phyloP scores from a whole-genome alignment of 2,888 invertebrate species.

The Alviniconcha strummeri region DNA sequence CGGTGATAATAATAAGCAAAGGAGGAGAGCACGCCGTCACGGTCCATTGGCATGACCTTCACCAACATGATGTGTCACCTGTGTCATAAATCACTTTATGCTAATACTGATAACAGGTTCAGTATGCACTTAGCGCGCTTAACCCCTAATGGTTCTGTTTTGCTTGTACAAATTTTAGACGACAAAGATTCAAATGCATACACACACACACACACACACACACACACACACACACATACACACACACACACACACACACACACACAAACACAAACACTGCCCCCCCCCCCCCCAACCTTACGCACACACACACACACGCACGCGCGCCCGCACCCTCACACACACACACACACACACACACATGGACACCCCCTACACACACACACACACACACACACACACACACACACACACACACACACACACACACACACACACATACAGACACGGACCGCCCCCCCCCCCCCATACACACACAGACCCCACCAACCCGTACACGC shows the following conservation, averaged over 20 bases:
- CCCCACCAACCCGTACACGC: neutral
- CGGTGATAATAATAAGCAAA: too few relatives aligned
- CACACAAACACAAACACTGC: neutral
- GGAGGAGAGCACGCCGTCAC: too few relatives aligned
- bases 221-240: neutral
- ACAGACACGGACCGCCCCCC: neutral
- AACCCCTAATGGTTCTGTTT: too few relatives aligned
- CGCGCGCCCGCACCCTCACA: neutral
- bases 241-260: neutral
- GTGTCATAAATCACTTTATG: too few relatives aligned
- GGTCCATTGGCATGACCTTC: too few relatives aligned
- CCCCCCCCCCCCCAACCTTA: too few relatives aligned
- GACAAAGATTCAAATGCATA: too few relatives aligned
- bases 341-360: neutral
- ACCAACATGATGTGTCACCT: too few relatives aligned
- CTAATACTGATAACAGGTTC: too few relatives aligned
- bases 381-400: conserved; percentile 11
- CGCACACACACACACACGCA: neutral
- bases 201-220: too few relatives aligned
- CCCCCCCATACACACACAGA: neutral
- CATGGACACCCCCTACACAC: neutral
- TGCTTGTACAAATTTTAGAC: too few relatives aligned
- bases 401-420: neutral
- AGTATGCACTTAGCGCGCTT: too few relatives aligned
- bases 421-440: neutral